phyloP scores from a whole-genome alignment of 2,888 invertebrate species.

The Acrobasis suavella region DNA sequence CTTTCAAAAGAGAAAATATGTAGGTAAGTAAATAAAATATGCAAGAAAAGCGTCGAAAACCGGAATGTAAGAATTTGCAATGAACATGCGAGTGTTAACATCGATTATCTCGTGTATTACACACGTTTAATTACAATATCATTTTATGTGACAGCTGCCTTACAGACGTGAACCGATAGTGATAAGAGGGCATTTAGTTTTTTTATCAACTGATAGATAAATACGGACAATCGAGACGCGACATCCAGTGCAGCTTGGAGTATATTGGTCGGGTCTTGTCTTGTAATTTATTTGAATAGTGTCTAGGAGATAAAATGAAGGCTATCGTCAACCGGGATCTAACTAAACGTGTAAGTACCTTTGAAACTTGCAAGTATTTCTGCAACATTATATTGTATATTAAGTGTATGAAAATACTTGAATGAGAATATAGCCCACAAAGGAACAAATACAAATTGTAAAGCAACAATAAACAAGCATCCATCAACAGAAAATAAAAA shows the following conservation, averaged over 20 bases:
- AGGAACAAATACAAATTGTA: not conserved
- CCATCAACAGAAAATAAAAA: not conserved
- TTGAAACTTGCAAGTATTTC: not conserved
- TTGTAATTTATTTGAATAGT: slow-evolving; percentile 19
- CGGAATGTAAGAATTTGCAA: not conserved
- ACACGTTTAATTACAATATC: not conserved
- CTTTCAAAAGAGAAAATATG: not conserved
- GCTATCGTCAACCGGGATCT: slow-evolving; percentile 3
- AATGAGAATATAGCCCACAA: not conserved
- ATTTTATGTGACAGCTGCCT: slow-evolving; percentile 28
- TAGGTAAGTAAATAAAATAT: too few species aligned
- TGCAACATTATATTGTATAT: not conserved
- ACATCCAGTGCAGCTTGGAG: slow-evolving; percentile 24
- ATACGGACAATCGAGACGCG: slow-evolving; percentile 43
- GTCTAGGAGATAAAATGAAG: slow-evolving; percentile 37
- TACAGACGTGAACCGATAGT: slow-evolving; percentile 53
- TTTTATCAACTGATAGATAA: slow-evolving; percentile 52
- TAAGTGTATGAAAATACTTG: not conserved
- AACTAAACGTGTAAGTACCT: slow-evolving; percentile 2
- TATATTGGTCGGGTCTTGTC: slow-evolving; percentile 11
- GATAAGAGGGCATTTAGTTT: slow-evolving; percentile 52
- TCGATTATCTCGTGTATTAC: not conserved
- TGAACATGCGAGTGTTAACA: not conserved
- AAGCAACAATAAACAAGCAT: not conserved
- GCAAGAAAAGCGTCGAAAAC: slow-evolving; percentile 3